Conservation (phyloP, 2,797 vertebrate species). For the Xenops minutus region DNA sequence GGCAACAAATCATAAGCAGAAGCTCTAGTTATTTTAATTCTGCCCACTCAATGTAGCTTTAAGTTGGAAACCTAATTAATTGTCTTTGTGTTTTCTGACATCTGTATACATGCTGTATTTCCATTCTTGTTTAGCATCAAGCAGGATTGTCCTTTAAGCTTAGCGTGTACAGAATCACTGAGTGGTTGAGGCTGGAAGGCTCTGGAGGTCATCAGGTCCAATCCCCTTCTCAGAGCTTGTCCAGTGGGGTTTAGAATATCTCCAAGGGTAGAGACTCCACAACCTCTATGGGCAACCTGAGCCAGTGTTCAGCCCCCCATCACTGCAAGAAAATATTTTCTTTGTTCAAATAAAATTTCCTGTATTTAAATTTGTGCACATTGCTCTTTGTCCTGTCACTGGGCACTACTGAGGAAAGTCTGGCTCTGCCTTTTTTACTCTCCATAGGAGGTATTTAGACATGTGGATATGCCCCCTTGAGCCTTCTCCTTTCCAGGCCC, state of each 20-base stretch:
- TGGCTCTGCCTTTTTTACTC: background rate
- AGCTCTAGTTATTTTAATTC: background rate
- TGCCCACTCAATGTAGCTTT: background rate
- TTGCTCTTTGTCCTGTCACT: background rate
- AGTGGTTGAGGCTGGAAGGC: background rate
- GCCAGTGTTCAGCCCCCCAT: background rate
- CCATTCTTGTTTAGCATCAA: background rate
- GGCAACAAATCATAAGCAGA: background rate
- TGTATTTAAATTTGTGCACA: background rate
- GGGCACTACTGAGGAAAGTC: background rate
- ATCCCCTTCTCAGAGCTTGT: accelerated
- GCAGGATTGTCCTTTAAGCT: background rate
- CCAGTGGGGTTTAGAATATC: background rate
- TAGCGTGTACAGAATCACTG: background rate
- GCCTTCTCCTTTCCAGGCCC: background rate
- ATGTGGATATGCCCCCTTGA: background rate
- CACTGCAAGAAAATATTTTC: background rate
- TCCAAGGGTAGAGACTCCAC: background rate
- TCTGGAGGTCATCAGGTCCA: background rate
- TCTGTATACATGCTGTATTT: background rate
- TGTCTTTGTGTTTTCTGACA: background rate
- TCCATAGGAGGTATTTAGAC: background rate
- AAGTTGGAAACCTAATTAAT: background rate
- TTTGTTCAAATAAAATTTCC: background rate
- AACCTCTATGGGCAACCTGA: background rate